Conservation (phyloP, 2,888 invertebrate species). For the Strigamia crassipes region DNA sequence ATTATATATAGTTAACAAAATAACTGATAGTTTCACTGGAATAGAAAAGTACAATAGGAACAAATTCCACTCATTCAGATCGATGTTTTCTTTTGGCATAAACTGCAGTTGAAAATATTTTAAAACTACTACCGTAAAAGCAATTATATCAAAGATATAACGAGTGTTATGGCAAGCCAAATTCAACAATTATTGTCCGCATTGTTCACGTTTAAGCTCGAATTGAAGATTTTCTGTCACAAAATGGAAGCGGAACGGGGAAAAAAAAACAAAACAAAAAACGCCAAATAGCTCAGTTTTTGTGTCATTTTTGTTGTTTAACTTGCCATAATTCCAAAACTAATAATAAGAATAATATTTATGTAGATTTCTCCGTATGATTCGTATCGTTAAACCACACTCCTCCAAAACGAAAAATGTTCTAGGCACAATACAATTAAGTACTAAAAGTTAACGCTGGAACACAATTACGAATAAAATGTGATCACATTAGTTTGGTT, state of each 20-base stretch:
- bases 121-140: constrained; percentile 28
- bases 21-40: constrained; percentile 7
- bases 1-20: not conserved
- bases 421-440: constrained; percentile 20
- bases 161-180: not conserved
- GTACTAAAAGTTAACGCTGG: not conserved
- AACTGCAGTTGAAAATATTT: constrained; percentile 9
- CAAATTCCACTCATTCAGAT: constrained; percentile 22
- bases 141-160: constrained; percentile 32
- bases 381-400: not conserved
- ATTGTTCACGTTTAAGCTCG: not conserved
- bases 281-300: not conserved
- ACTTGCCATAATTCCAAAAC: not conserved
- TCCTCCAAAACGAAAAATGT: not conserved
- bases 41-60: constrained; percentile 37
- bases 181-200: not conserved
- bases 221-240: not conserved
- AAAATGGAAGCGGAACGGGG: too few relatives aligned
- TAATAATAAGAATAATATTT: not conserved
- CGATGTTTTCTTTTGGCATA: constrained; percentile 13
- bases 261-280: too few relatives aligned
- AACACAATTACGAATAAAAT: constrained; percentile 49
- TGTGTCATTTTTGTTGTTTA: not conserved
- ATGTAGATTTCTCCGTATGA: constrained; percentile 15
- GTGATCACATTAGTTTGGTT: constrained; percentile 51